Evolutionary conservation across 2,113 vertebrate genomes (phyloP), one percentile per base, ranked within the genome.

Genomic region (Leiothrix lutea): DNA sequence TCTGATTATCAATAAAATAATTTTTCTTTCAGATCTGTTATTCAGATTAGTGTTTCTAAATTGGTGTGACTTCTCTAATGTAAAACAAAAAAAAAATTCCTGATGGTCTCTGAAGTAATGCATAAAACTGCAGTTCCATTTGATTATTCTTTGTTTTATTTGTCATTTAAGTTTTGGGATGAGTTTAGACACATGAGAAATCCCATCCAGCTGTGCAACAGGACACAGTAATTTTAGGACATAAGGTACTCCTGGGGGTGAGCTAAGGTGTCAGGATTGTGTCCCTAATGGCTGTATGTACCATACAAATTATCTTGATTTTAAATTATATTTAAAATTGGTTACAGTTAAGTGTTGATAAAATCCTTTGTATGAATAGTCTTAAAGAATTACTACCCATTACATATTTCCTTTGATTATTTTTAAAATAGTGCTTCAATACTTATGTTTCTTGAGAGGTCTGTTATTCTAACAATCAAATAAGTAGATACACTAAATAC

Each of bases 41-140:
- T 48, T 81, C 33, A 23, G 13, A 8, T 86, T 81, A 15, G 31
- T 79, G 8, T 64, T 75, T 65, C 42, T 69, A 45, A 79, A 45
- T 21, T 36, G 5, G 0, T 69, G 29, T 51, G 44, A 45, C 18
- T 66, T 11, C 8, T 89, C 3, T 71, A 78, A 50, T 0, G 0
- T 58, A 38, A 77, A n/a, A n/a, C n/a, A n/a, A 65, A 92, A 60
- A 48, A 48, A 54, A 36, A 36, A 40, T 13, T 66, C 14, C 17
- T 48, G 24, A 31, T 80, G 15, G 3, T 18, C 29, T 70, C 11
- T 12, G 2, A 82, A 82, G 7, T 69, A 82, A 70, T 33, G 60
- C 11, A 61, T 42, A 35, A 53, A 96, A 64, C 15, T 28, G 12
- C 19, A 54, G 42, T 60, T 70, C 21, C 8, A 44, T 62, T 54